Evolutionary conservation across 1,140 invertebrate genomes (phyloP), one percentile per base, ranked within the genome.

Genomic region (Theocolax elegans): DNA sequence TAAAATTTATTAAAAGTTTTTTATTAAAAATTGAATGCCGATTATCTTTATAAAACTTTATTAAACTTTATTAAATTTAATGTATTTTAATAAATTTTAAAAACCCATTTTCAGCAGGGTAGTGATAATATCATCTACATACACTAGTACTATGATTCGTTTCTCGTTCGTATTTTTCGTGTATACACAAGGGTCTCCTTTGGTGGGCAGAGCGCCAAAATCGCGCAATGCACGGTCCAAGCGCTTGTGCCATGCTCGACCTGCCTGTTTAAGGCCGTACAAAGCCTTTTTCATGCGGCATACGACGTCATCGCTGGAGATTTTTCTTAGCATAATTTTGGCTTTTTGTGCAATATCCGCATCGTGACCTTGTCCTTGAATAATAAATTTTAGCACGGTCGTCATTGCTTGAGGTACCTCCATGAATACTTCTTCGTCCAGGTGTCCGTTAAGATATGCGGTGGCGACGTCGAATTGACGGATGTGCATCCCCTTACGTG

Each of bases 101-200:
- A n/a, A n/a, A n/a, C n/a, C n/a, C n/a, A n/a, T n/a, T n/a, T n/a
- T n/a, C 21, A 42, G n/a, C n/a, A n/a, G n/a, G n/a, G n/a, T 31
- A 13, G 49, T 9, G 8, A 63, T 15, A n/a, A 63, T 63, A 15
- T 63, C 59, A 27, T 63, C 60, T 3, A 63, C 44, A 17, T 63
- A 63, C 27, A 63, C n/a, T 4, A 49, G 1, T 29, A 23, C 31
- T 3, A 49, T 21, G 1, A 21, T 35, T 8, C n/a, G n/a, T n/a
- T n/a, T n/a, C n/a, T n/a, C n/a, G n/a, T n/a, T 17, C 3, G 15
- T 63, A n/a, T 6, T 63, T 27, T 9, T 21, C 23, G 2, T 35
- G 3, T 3, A 3, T 9, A 8, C 12, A 12, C 12, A 63, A 3
- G 12, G 17, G 49, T 1, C 19, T 21, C 15, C 44, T 49, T n/a